Base-by-base conservation (phyloP, 64 coral and sea anemone genomes). In the Montipora foliosa region DNA sequence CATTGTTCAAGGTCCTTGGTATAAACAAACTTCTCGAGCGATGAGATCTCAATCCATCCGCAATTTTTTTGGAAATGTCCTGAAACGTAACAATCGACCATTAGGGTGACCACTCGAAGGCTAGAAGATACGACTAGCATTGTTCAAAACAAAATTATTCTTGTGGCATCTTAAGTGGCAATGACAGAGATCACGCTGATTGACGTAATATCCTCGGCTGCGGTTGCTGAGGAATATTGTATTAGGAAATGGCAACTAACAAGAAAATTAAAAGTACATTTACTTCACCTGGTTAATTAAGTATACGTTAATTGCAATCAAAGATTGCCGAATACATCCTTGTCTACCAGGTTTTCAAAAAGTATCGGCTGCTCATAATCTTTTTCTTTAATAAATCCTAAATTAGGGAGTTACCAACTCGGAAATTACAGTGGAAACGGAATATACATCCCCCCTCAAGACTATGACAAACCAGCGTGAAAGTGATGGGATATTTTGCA, bases 11-110 rank as follows among this genome's bases (percentile, higher is more conserved):
- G 10, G 17, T 67, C 49, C 82, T 68, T 4, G 82, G 82, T 49
- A 86, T 50, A 86, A 86, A 70, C 82, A 86, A 86, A 86, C 64
- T 86, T 72, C 66, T 86, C 13, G 82, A 86, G 47, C 62, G 66
- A 49, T 71, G 82, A 8, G 62, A 51, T 21, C 82, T 47, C 68
- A 71, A 22, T 50, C 82, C 82, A 10, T 86, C 82, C 0, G 82
- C 64, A 86, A 86, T 86, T 46, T 86, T 86, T n/a, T 86, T 86
- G 82, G 82, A 71, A 86, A 86, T 49, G 66, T 86, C 82, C 82
- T 86, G 66, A 50, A 71, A 70, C 8, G 21, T 46, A 51, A 50
- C 0, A 51, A 4, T 70, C 24, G 0, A 29, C 5, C 20, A 11
- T 67, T 64, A 47, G 8, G 21, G 15, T 44, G 15, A 6, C 19